phyloP scores from a whole-genome alignment of 2,113 vertebrate genomes.

The Pteruthius melanotis region DNA sequence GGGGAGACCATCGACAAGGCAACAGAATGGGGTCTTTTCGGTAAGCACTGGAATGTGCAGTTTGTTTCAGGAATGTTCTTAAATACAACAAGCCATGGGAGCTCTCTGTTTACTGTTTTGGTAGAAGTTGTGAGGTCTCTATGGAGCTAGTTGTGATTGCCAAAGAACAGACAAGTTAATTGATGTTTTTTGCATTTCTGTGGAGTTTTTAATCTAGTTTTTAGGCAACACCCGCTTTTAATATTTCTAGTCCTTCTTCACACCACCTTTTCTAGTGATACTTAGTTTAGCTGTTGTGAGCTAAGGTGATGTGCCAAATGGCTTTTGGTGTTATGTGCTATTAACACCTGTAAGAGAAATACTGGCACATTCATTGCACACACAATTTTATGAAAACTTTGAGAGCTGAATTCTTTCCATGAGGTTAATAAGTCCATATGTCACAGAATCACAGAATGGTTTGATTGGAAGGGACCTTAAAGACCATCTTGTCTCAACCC shows the following conservation, averaged over 20 bases:
- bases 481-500: background rate
- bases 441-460: background rate
- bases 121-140: background rate
- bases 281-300: background rate
- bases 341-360: background rate
- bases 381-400: background rate
- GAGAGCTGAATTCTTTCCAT: background rate
- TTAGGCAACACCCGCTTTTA: background rate
- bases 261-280: background rate
- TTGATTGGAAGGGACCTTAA: background rate
- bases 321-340: background rate
- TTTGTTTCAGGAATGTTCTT: background rate
- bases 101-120: background rate
- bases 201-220: background rate
- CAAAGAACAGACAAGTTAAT: background rate
- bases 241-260: background rate
- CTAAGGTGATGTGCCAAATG: background rate
- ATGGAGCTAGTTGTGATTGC: background rate
- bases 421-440: background rate
- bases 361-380: background rate
- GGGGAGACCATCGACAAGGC: constrained; percentile 87
- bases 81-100: background rate
- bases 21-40: constrained; percentile 87
- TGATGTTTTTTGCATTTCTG: background rate
- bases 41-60: constrained; percentile 72